phyloP scores from a whole-genome alignment of 2,797 vertebrate species.

The Lagocephalus sceleratus region DNA sequence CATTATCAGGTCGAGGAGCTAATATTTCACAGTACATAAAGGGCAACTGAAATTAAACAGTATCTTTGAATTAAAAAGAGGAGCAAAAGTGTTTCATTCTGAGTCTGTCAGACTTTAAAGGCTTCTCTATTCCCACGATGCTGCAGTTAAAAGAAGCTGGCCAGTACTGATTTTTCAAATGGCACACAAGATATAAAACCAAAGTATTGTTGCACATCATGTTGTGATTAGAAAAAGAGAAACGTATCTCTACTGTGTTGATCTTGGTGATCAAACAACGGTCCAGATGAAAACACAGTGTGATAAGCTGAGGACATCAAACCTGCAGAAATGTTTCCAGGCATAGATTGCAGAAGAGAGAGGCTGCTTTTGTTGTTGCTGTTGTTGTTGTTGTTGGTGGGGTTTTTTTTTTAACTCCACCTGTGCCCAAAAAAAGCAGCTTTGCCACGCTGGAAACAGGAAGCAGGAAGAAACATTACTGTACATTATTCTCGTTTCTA shows the following conservation, averaged over 20 bases:
- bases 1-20: conserved; percentile 47
- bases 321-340: conserved; percentile 2
- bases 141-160: conserved; percentile 22
- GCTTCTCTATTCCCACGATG: conserved; percentile 20
- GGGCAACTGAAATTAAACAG: conserved; percentile 37
- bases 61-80: conserved; percentile 40
- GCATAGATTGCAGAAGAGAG: conserved; percentile 4
- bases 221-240: conserved; percentile 2
- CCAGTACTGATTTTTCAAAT: conserved; percentile 29
- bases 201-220: conserved; percentile 21
- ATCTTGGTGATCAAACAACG: conserved; percentile 7
- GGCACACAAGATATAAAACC: conserved; percentile 17
- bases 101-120: conserved; percentile 43
- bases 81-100: conserved; percentile 34
- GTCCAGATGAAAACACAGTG: conserved; percentile 14
- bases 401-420: background rate
- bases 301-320: conserved; percentile 16
- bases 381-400: no score
- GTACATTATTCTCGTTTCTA: conserved; percentile 58
- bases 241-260: conserved; percentile 6
- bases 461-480: conserved; percentile 44
- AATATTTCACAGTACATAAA: conserved; percentile 47
- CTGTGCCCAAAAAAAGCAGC: conserved; percentile 26
- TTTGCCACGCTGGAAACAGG: conserved; percentile 21
- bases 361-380: conserved; percentile 7